Evolutionary conservation across 2,797 vertebrate species (phyloP).

Genomic region (Esox lucius): DNA sequence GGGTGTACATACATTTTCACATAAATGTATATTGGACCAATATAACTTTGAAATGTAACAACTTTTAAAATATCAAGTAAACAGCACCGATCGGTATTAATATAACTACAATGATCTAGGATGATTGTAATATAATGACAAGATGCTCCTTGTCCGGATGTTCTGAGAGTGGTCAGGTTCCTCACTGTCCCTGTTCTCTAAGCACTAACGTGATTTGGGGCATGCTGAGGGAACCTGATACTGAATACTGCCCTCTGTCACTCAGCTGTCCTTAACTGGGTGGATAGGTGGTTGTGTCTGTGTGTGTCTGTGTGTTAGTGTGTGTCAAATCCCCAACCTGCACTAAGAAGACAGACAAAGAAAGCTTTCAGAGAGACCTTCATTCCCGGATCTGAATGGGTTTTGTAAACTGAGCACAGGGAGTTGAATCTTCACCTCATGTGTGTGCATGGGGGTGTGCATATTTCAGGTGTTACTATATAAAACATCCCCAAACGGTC

Average conservation of each 20-base stretch:
- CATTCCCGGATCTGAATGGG: background rate
- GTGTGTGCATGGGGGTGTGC: background rate
- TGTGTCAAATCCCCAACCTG: background rate
- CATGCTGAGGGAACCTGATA: constrained; percentile 38
- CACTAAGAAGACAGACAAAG: background rate
- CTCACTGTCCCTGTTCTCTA: constrained; percentile 28
- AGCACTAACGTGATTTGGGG: constrained; percentile 50
- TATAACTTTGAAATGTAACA: constrained; percentile 3
- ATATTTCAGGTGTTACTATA: too few relatives aligned
- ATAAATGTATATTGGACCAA: background rate
- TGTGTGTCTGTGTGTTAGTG: background rate
- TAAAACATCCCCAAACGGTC: too few relatives aligned
- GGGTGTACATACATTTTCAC: background rate
- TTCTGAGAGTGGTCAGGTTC: constrained; percentile 32
- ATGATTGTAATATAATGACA: constrained; percentile 11
- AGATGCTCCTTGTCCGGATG: constrained; percentile 22
- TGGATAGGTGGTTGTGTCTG: constrained; percentile 3
- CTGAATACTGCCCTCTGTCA: constrained; percentile 15
- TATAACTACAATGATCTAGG: background rate
- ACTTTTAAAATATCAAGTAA: constrained; percentile 42
- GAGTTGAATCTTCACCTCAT: background rate
- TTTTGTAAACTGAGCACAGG: background rate
- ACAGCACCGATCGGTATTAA: constrained; percentile 10
- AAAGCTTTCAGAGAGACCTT: background rate
- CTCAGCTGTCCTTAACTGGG: background rate